Evolutionary conservation across 2,888 invertebrate species (phyloP).

Genomic region (Mythimna albipuncta): DNA sequence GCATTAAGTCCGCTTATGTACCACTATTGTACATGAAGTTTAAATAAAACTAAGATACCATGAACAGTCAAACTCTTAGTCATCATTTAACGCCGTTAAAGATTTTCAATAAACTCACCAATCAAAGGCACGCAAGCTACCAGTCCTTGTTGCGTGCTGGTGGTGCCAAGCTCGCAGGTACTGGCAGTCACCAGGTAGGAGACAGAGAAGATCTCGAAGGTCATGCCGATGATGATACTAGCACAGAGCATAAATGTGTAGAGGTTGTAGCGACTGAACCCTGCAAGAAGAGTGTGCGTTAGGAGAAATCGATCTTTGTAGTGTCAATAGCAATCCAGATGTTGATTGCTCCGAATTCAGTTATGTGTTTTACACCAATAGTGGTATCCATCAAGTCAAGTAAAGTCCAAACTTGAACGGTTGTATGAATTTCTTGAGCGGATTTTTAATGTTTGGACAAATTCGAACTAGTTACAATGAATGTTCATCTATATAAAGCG

Average conservation of each 20-base stretch:
- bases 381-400: too few species aligned
- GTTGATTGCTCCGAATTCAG: neutral
- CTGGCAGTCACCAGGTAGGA: constrained; percentile 84
- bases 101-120: constrained; percentile 67
- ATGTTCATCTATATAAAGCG: too few species aligned
- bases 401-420: too few species aligned
- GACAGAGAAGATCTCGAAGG: constrained; percentile 82
- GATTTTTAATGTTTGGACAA: too few species aligned
- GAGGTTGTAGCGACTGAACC: constrained; percentile 82
- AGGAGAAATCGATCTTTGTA: neutral
- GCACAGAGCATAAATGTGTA: constrained; percentile 73
- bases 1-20: too few species aligned
- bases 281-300: constrained; percentile 59
- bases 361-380: neutral
- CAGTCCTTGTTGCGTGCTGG: constrained; percentile 79
- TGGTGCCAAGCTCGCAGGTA: constrained; percentile 82
- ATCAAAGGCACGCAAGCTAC: constrained; percentile 82
- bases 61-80: too few species aligned
- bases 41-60: too few species aligned
- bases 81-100: neutral
- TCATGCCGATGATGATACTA: constrained; percentile 80
- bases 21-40: too few species aligned
- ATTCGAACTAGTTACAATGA: neutral
- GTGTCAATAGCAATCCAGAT: neutral
- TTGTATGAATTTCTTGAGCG: too few species aligned